Conservation (phyloP, 2,888 invertebrate genomes). For the Apamea anceps region DNA sequence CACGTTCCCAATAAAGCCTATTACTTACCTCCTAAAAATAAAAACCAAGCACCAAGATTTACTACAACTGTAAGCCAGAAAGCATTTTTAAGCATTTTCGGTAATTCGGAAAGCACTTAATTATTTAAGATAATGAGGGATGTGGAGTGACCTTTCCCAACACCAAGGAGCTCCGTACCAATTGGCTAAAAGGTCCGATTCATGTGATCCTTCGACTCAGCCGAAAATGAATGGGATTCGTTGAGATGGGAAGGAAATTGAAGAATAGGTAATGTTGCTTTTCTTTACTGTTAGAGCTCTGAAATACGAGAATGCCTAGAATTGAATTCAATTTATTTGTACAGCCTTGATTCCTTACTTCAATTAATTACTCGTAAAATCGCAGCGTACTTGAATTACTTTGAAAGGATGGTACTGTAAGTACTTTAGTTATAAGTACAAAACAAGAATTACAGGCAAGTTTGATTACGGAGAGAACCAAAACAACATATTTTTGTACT, state of each 20-base stretch:
- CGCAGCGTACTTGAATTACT: neutral
- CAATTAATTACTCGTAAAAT: neutral
- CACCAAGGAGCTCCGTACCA: conserved; percentile 45
- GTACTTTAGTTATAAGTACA: neutral
- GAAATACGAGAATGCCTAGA: neutral
- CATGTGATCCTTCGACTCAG: conserved; percentile 47
- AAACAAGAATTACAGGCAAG: neutral
- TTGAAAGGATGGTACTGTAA: neutral
- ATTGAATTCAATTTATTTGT: neutral
- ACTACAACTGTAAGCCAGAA: neutral
- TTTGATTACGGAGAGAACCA: neutral
- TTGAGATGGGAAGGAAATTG: conserved; percentile 12
- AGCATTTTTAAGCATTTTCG: conserved; percentile 51
- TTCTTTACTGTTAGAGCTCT: neutral
- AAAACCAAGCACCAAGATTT: conserved; percentile 9
- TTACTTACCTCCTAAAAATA: conserved; percentile 4
- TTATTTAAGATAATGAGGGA: conserved; percentile 65
- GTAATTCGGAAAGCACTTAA: conserved; percentile 54
- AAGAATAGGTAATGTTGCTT: conserved; percentile 25
- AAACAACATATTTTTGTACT: neutral
- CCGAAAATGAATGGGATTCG: conserved; percentile 41
- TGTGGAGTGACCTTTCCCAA: conserved; percentile 43
- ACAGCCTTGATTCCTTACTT: neutral
- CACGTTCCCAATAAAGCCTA: conserved; percentile 9
- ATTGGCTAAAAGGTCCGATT: conserved; percentile 63